Base-by-base conservation (phyloP, 2,888 invertebrate species). In the Oscheius sp. region DNA sequence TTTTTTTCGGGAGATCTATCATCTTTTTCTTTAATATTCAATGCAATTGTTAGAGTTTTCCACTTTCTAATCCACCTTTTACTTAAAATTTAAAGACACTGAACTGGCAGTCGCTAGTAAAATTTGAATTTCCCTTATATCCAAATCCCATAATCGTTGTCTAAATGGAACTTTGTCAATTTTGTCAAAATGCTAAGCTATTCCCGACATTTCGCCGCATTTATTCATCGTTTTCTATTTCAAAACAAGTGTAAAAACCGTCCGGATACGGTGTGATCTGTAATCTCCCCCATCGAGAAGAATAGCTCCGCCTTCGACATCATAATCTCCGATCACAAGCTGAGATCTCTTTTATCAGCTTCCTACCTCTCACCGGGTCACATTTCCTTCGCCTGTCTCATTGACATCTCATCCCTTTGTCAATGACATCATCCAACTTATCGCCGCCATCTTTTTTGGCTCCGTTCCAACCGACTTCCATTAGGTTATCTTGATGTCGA, bases 391-490 rank as follows among this genome's bases (percentile, higher is more conserved):
- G 5, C 49, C 27, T 58, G 23, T 29, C n/a, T 58, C 58, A n/a
- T 29, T 27, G 58, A 23, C 29, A 58, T 29, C 27, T 58, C 58
- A 53, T 21, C 58, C 7, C n/a, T 18, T 16, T 58, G 58, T 58
- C 58, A 58, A 27, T 58, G 58, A 58, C 58, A 58, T 58, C 27
- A 58, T 58, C 58, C n/a, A 16, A 9, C 7, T 58, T 53, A 35
- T 53, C 53, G 18, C 18, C 53, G 53, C 53, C 2, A 12, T 35
- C 35, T 35, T 35, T n/a, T 35, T 35, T 35, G 35, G 35, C 35
- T 3, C 35, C 35, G 5, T 49, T 49, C 49, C 49, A 58, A 29
- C 58, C 27, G 58, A 58, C 58, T 27, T 5, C 29, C 29, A n/a
- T 58, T 58, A 58, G 58, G n/a, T n/a, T 29, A 58, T 49, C 13